phyloP scores from a whole-genome alignment of 2,888 invertebrate species.

The Melangyna quadrimaculata region DNA sequence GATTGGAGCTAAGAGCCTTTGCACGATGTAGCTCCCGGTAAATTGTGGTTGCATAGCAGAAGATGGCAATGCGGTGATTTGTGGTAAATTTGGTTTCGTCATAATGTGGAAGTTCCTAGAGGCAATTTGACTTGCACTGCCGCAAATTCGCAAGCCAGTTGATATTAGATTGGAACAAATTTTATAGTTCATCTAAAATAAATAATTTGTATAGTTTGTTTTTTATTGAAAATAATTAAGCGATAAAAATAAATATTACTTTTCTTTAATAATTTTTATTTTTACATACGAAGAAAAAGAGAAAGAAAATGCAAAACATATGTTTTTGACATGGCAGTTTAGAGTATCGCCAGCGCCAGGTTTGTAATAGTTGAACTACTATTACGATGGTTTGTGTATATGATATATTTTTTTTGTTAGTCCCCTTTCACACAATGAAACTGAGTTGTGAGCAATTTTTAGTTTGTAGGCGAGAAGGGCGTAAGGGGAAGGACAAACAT shows the following conservation, averaged over 20 bases:
- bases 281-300: not conserved
- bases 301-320: constrained; percentile 18
- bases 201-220: not conserved
- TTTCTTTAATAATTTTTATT: constrained; percentile 19
- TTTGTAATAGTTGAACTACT: not conserved
- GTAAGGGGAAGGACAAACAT: too few relatives aligned
- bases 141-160: constrained; percentile 34
- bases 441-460: too few relatives aligned
- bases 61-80: constrained; percentile 32
- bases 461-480: too few relatives aligned
- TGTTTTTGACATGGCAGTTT: constrained; percentile 18
- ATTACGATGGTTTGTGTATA: not conserved
- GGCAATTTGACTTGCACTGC: constrained; percentile 34
- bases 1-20: constrained; percentile 75
- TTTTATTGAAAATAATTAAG: not conserved
- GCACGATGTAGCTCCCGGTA: constrained; percentile 13
- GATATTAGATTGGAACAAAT: constrained; percentile 36
- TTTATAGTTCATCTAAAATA: constrained; percentile 55
- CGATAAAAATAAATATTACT: not conserved
- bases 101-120: constrained; percentile 75
- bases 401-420: not conserved
- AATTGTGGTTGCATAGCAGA: constrained; percentile 44
- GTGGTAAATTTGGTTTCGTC: constrained; percentile 67
- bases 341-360: not conserved
- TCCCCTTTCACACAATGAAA: too few relatives aligned